Base-by-base conservation (phyloP, 2,797 vertebrate genomes). In the Tamandua tetradactyla region DNA sequence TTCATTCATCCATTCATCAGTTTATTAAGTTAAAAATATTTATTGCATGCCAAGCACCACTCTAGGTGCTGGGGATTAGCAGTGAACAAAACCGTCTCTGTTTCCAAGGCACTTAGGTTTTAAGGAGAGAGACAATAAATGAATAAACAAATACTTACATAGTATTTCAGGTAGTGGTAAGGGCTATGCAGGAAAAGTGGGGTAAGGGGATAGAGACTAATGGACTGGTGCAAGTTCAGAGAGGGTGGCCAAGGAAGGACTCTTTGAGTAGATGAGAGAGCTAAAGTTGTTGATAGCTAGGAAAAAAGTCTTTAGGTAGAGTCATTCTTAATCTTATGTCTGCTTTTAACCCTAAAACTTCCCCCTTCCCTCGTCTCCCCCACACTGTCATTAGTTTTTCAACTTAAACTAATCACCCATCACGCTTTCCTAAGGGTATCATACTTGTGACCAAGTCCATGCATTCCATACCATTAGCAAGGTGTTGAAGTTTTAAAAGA, bases 401-500 rank as follows among this genome's bases (percentile, higher is more conserved):
- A 89, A 55, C 32, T 74, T 90, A 83, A 95, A 20, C 6, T 79
- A 93, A 79, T 93, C 7, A 89, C 15, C 35, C 40, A 94, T 90
- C 44, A 71, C 14, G 7, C 25, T 59, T 90, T 92, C 68, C 62
- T 93, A 8, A 91, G 40, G 25, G 15, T 71, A 86, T 30, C 42
- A 7, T 12, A 72, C 32, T 49, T 85, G 22, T 4, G 22, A 90
- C 64, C 27, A 92, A 66, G 37, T 68, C 32, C 27, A 55, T 80
- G 15, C 20, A 27, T 89, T 37, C 32, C 30, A 76, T 27, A 93
- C 64, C 44, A 90, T 85, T 61, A 68, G 49, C 17, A 94, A 95
- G 49, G 72, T 82, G 9, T 44, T 88, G 22, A 94, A 84, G 64
- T 44, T 89, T 90, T 85, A 96, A 94, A 95, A 75, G 23, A 87